These are phyloP conservation scores for Gadus macrocephalus DNA, from an alignment of 2,113 vertebrate genomes.

Conservation along the genomic window DNA sequence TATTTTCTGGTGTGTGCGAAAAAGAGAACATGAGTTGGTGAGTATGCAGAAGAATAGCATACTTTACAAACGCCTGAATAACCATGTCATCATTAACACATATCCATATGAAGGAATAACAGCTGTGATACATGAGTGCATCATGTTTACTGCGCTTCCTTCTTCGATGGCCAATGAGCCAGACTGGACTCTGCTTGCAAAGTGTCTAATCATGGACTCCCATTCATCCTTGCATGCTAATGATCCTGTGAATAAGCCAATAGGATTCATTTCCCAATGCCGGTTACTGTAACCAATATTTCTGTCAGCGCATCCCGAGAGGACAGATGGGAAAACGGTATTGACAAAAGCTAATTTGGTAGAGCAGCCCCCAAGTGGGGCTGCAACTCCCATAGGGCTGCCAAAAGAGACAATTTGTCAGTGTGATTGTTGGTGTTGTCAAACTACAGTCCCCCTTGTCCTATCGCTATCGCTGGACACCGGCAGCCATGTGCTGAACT, in stretches of 20 bases:
- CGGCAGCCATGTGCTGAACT: not conserved
- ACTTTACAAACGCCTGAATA: too few species aligned
- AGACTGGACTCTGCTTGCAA: conserved; percentile 28
- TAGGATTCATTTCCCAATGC: conserved; percentile 71
- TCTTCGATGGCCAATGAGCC: conserved; percentile 30
- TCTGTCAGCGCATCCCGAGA: conserved; percentile 67
- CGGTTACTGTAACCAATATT: conserved; percentile 76
- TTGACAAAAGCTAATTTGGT: conserved; percentile 79
- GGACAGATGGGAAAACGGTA: conserved; percentile 73
- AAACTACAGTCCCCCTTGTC: not conserved
- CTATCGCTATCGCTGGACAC: conserved; percentile 6
- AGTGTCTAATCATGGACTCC: conserved; percentile 50
- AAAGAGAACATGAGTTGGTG: too few species aligned
- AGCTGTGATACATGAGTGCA: too few species aligned
- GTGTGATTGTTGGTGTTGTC: conserved; percentile 57
- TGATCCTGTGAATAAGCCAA: conserved; percentile 61
- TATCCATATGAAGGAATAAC: too few species aligned
- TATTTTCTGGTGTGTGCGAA: too few species aligned
- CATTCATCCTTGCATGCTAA: conserved; percentile 65
- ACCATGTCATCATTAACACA: too few species aligned
- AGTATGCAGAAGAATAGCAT: too few species aligned
- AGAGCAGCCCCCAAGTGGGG: conserved; percentile 43
- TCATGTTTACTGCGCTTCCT: too few species aligned
- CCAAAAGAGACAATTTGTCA: conserved; percentile 53
- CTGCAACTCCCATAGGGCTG: conserved; percentile 51